Evolutionary conservation across 2,888 invertebrate species (phyloP).

Genomic region (Eristalis tenax): DNA sequence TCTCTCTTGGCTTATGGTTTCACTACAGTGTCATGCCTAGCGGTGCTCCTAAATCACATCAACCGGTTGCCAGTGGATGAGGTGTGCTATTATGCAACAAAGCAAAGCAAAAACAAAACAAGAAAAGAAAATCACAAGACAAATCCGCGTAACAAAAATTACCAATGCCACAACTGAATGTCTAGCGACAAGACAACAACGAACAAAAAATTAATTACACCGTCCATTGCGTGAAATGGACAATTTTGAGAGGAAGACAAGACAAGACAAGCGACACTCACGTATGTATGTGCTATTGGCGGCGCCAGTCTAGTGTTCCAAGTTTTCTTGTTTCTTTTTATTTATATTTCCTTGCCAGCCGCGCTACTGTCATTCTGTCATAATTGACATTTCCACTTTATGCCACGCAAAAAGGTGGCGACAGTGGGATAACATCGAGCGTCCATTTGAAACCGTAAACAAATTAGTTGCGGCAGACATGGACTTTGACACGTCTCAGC

Average conservation of each 20-base stretch:
- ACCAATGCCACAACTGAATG: neutral
- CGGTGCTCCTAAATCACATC: conserved; percentile 11
- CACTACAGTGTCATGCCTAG: neutral
- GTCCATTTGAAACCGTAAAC: conserved; percentile 48
- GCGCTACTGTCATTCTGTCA: conserved; percentile 7
- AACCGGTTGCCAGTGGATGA: conserved; percentile 20
- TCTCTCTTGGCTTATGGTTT: neutral
- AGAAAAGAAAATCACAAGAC: neutral
- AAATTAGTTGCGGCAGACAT: conserved; percentile 43
- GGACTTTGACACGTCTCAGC: conserved; percentile 45
- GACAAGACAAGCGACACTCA: neutral
- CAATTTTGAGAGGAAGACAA: conserved; percentile 36
- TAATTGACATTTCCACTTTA: conserved; percentile 58
- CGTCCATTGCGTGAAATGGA: conserved; percentile 40
- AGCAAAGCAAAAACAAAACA: neutral
- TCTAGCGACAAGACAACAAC: neutral
- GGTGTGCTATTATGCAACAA: conserved; percentile 14
- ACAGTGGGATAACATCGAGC: conserved; percentile 40
- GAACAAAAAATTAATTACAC: conserved; percentile 28
- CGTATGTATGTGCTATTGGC: neutral
- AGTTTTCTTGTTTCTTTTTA: neutral
- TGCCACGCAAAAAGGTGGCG: conserved; percentile 57
- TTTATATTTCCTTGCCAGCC: neutral
- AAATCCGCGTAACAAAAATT: neutral
- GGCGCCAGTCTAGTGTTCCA: neutral